These are phyloP conservation scores for Myxocyprinus asiaticus DNA, from an alignment of 2,113 vertebrate species.

Conservation along the genomic window DNA sequence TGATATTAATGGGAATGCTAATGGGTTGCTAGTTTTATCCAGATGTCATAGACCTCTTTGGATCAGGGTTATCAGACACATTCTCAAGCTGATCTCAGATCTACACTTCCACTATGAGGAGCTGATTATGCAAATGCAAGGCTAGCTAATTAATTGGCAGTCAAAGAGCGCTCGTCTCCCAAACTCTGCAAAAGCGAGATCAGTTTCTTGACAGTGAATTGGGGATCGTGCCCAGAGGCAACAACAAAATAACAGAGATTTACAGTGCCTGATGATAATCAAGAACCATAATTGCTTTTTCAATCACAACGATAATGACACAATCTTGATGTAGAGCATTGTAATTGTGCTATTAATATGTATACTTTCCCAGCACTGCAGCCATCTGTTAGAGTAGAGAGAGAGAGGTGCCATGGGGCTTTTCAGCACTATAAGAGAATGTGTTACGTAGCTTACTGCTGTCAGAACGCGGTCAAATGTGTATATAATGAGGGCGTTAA, in stretches of 20 bases:
- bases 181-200: constrained; percentile 61
- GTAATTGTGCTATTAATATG: constrained; percentile 78
- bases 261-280: constrained; percentile 67
- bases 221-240: constrained; percentile 54
- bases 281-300: constrained; percentile 77
- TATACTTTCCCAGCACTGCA: constrained; percentile 66
- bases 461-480: constrained; percentile 25
- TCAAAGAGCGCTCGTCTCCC: constrained; percentile 62
- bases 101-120: constrained; percentile 19
- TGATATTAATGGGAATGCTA: no score
- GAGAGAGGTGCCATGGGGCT: constrained; percentile 50
- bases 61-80: background rate
- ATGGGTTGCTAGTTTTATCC: no score
- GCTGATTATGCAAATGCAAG: constrained; percentile 63
- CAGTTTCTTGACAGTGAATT: constrained; percentile 60
- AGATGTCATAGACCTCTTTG: no score
- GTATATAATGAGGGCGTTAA: constrained; percentile 38
- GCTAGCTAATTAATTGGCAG: constrained; percentile 70
- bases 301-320: constrained; percentile 76
- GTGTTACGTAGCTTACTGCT: constrained; percentile 9
- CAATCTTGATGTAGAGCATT: constrained; percentile 74
- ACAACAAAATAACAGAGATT: constrained; percentile 57
- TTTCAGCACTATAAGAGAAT: constrained; percentile 28
- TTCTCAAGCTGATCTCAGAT: constrained; percentile 6
- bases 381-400: constrained; percentile 69